phyloP scores from a whole-genome alignment of 2,113 vertebrate species.

The Chrysemys picta region DNA sequence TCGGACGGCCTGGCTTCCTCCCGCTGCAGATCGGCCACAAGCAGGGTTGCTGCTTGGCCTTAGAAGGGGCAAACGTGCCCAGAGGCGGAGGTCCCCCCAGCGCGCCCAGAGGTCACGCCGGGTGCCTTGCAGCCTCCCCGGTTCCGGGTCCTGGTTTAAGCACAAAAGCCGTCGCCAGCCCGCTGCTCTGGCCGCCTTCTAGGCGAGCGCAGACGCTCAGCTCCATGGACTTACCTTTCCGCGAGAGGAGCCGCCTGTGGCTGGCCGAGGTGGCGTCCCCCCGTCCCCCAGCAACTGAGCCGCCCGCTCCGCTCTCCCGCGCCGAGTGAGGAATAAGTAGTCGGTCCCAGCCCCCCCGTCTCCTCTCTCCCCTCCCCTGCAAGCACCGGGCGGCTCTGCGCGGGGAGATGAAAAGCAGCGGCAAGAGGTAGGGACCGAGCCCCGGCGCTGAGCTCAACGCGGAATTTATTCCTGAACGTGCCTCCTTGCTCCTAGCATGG shows the following conservation, averaged over 20 bases:
- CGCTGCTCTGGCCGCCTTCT: constrained; percentile 9
- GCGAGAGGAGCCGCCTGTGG: no score
- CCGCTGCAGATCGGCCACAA: fast-evolving
- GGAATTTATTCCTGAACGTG: constrained; percentile 84
- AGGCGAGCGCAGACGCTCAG: not conserved
- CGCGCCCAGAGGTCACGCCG: no score
- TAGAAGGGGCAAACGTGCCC: no score
- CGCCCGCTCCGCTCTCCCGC: not conserved
- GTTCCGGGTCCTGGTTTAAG: no score
- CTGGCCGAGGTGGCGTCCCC: no score
- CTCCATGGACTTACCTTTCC: no score
- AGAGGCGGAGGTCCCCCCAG: no score
- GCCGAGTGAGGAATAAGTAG: not conserved
- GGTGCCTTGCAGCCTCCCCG: no score
- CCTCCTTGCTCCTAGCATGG: constrained; percentile 81
- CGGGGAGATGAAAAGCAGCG: constrained; percentile 73
- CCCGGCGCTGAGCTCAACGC: constrained; percentile 75
- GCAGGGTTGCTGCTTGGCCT: no score
- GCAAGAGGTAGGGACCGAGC: constrained; percentile 78
- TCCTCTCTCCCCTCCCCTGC: constrained; percentile 40
- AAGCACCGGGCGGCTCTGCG: constrained; percentile 41
- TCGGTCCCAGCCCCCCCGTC: constrained; percentile 40
- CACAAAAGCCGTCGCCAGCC: not conserved
- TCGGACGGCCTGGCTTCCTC: no score
- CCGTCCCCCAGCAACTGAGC: no score